phyloP scores from a whole-genome alignment of 2,888 invertebrate genomes.

The Pseudococcus viburni region DNA sequence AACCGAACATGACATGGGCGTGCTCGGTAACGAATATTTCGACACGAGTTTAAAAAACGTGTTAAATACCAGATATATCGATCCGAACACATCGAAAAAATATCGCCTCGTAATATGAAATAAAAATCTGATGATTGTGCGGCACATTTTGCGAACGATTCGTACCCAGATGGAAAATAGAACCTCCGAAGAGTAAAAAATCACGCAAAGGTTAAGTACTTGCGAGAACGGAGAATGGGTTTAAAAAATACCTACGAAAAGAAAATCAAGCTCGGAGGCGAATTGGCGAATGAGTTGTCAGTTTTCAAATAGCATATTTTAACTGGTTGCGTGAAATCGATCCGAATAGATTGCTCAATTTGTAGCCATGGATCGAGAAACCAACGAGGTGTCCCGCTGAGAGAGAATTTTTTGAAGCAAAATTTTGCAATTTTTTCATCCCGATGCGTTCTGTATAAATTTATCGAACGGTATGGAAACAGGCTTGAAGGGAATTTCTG shows the following conservation, averaged over 20 bases:
- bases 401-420: background rate
- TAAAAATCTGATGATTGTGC: slow-evolving; percentile 31
- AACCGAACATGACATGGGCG: slow-evolving; percentile 61
- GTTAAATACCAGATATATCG: slow-evolving; percentile 49
- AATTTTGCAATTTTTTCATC: background rate
- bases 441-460: no score
- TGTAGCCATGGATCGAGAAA: background rate
- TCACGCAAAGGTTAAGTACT: background rate
- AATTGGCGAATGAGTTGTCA: slow-evolving; percentile 26
- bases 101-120: background rate
- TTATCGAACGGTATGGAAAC: background rate
- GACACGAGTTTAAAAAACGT: slow-evolving; percentile 56
- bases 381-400: background rate
- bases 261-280: background rate
- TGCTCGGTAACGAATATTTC: slow-evolving; percentile 50
- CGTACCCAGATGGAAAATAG: background rate
- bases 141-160: background rate
- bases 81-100: slow-evolving; percentile 13
- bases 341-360: background rate
- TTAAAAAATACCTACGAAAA: background rate
- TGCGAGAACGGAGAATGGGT: background rate
- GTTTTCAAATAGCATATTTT: background rate
- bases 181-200: background rate
- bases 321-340: background rate
- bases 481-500: background rate